Evolutionary conservation across 2,113 vertebrate species (phyloP), one percentile per base, ranked within the genome.

Genomic region (Sceloporus undulatus): DNA sequence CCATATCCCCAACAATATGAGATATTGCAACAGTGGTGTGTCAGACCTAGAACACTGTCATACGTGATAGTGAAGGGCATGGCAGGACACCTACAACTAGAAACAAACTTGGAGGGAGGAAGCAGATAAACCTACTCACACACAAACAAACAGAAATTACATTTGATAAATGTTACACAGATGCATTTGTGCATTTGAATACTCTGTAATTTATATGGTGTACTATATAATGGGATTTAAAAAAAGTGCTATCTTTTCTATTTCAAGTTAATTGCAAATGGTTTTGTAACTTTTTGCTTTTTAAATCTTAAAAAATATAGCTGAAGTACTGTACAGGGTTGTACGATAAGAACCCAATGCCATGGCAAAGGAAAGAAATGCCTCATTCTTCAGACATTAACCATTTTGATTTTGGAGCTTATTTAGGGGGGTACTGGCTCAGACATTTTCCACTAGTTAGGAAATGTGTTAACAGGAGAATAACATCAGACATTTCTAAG

Each of bases 201-300:
- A 97, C 96, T 97, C 97, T 97, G 97, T 98, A 98, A 99, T 99
- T 99, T 99, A 99, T 99, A 99, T 97, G 97, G 97, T 99, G 98
- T 99, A 99, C 98, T 98, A 98, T 98, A 98, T 98, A 97, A 98
- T 98, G 98, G 98, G 97, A 97, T 97, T 97, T 97, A 95, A 97
- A 97, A 96, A 97, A 98, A 98, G 97, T 98, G 98, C 98, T 98
- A 98, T 98, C 98, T 98, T 99, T 99, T 99, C 97, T 99, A 98
- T 98, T 98, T 96, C 97, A 97, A 97, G 96, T 97, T 96, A 97
- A 98, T 97, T 97, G 97, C 97, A 97, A 97, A 97, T 96, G 96
- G 97, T 98, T 98, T 99, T 98, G 97, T 98, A 98, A 98, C 98
- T 98, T 97, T 98, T 98, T 98, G 98, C 97, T 98, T 98, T 99